Percentiles rank a stretch among this genome's conserved stretches.
These are phyloP conservation scores for Oscarella lobularis DNA, from an alignment of 37 sponge, comb jelly and placozoan species.

Conservation along the genomic window DNA sequence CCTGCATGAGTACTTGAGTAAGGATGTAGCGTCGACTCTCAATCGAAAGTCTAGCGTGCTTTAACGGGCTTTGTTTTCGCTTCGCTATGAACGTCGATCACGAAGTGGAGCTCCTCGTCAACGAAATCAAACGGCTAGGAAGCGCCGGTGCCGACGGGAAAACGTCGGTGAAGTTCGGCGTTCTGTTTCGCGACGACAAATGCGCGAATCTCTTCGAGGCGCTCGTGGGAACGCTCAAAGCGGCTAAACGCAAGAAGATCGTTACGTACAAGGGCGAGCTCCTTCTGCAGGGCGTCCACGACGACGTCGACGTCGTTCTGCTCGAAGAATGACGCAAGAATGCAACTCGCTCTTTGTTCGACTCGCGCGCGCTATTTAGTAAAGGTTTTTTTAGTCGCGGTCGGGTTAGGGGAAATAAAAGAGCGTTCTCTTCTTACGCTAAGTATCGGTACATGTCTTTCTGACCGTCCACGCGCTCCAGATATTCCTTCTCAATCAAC, in stretches of 20 bases:
- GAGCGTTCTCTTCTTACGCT: too few species aligned
- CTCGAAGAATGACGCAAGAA: too few species aligned
- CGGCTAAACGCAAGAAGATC: slow-evolving; percentile 88
- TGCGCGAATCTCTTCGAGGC: slow-evolving; percentile 91
- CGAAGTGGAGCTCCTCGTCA: slow-evolving; percentile 61
- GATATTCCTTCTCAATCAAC: slow-evolving; percentile 95
- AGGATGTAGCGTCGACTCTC: background rate
- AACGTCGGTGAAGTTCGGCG: slow-evolving; percentile 57
- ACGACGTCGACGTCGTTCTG: slow-evolving; percentile 56
- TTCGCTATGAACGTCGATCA: slow-evolving; percentile 67
- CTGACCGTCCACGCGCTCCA: slow-evolving; percentile 85
- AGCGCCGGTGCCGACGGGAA: slow-evolving; percentile 43
- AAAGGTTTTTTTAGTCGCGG: too few species aligned
- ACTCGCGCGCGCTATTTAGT: too few species aligned
- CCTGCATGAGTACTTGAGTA: background rate
- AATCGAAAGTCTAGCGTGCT: background rate
- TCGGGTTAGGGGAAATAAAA: too few species aligned
- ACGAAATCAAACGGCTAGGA: slow-evolving; percentile 76
- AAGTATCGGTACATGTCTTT: slow-evolving; percentile 92
- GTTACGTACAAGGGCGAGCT: slow-evolving; percentile 68
- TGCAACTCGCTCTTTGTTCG: too few species aligned
- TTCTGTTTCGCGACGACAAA: slow-evolving; percentile 63
- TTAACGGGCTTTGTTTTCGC: background rate
- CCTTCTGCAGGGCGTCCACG: slow-evolving; percentile 75
- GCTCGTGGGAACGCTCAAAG: slow-evolving; percentile 73